These are phyloP conservation scores for Lordiphosa mommai DNA, from an alignment of 1,140 invertebrate genomes.

Conservation along the genomic window DNA sequence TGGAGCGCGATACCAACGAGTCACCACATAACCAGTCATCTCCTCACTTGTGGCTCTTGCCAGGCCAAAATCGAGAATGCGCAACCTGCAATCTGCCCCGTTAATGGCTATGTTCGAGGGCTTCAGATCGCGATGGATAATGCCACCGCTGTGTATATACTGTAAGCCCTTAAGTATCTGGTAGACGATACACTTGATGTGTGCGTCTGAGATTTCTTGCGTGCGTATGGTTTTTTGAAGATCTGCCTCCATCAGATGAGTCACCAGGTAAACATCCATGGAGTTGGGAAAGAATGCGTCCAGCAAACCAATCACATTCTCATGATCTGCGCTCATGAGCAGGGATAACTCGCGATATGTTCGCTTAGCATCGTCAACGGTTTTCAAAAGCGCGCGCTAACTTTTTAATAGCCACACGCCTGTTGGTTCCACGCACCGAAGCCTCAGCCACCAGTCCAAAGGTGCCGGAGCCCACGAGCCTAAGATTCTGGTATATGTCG, in stretches of 20 bases:
- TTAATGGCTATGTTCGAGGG: constrained; percentile 99
- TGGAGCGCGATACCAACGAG: constrained; percentile 96
- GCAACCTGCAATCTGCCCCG: constrained; percentile 96
- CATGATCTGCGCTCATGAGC: not conserved
- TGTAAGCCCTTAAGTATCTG: constrained; percentile 98
- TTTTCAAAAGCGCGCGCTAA: not conserved
- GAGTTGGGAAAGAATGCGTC: not conserved
- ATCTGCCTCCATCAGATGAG: constrained; percentile 98
- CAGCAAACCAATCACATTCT: not conserved
- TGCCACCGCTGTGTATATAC: constrained; percentile 99
- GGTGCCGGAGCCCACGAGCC: not conserved
- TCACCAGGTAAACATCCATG: constrained; percentile 82
- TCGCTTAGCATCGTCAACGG: not conserved
- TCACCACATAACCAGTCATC: constrained; percentile 99
- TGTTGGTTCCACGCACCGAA: not conserved
- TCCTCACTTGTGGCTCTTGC: constrained; percentile 96
- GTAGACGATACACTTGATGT: constrained; percentile 98
- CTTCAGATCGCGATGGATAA: constrained; percentile 99
- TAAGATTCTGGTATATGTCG: not conserved
- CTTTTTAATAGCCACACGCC: not conserved
- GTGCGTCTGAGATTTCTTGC: constrained; percentile 96
- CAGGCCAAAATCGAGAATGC: constrained; percentile 98
- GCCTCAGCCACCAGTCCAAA: not conserved
- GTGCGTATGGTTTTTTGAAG: constrained; percentile 98
- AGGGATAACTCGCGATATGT: not conserved